Evolutionary conservation across 2,797 vertebrate species (phyloP).

Genomic region (Cetoscarus ocellatus): DNA sequence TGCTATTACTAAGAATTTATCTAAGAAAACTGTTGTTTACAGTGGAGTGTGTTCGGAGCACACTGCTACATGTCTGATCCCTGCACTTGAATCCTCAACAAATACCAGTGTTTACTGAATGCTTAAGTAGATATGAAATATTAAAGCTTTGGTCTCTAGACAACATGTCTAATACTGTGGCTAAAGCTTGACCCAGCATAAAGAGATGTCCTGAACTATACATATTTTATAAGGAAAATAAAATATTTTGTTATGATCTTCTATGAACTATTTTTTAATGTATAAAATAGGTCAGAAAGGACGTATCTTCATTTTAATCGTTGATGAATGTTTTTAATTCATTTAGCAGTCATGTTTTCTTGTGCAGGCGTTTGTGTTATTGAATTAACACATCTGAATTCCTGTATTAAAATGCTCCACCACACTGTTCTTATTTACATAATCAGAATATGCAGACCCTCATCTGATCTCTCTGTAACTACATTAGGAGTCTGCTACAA

Average conservation of each 20-base stretch:
- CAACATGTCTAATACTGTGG: not conserved
- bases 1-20: not conserved
- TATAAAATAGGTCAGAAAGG: not conserved
- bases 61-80: not conserved
- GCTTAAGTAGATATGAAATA: not conserved
- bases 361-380: slow-evolving; percentile 29
- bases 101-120: not conserved
- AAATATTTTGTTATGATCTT: not conserved
- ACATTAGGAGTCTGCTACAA: slow-evolving; percentile 42
- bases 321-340: slow-evolving; percentile 12
- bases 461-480: slow-evolving; percentile 47
- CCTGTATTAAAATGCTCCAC: slow-evolving; percentile 54
- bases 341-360: slow-evolving; percentile 9
- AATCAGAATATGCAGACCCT: slow-evolving; percentile 57
- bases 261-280: not conserved
- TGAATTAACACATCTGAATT: slow-evolving; percentile 45
- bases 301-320: not conserved
- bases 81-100: not conserved
- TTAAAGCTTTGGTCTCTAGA: not conserved
- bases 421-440: slow-evolving; percentile 49
- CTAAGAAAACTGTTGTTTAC: not conserved
- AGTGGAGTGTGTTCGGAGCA: not conserved
- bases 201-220: not conserved
- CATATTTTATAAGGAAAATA: not conserved
- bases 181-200: not conserved